phyloP scores from a whole-genome alignment of 2,797 vertebrate species.

The Sylvia borin region DNA sequence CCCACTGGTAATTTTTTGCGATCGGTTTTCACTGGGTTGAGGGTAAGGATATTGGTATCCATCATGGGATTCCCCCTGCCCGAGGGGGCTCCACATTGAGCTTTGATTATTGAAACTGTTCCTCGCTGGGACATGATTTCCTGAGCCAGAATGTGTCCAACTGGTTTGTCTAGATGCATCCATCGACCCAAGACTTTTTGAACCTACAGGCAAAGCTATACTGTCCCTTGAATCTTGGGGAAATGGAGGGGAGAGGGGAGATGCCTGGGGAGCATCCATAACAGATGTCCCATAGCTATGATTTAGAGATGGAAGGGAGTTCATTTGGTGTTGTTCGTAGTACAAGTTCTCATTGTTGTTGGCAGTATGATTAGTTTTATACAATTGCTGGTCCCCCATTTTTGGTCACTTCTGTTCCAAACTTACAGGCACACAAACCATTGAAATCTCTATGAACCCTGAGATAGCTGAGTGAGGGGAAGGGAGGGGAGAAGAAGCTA shows the following conservation, averaged over 20 bases:
- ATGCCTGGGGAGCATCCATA: slow-evolving; percentile 77
- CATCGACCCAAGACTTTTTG: slow-evolving; percentile 79
- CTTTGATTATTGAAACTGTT: slow-evolving; percentile 74
- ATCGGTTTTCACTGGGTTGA: slow-evolving; percentile 72
- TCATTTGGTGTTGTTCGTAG: slow-evolving; percentile 78
- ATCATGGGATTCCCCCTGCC: slow-evolving; percentile 70
- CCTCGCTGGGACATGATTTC: slow-evolving; percentile 74
- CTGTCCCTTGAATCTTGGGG: slow-evolving; percentile 80
- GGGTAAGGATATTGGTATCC: slow-evolving; percentile 79
- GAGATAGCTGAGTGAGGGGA: slow-evolving; percentile 73
- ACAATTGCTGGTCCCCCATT: slow-evolving; percentile 87
- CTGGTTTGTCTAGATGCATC: slow-evolving; percentile 74
- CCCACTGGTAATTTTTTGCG: slow-evolving; percentile 79
- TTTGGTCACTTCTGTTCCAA: slow-evolving; percentile 69
- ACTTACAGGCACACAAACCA: slow-evolving; percentile 74
- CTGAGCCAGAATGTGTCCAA: slow-evolving; percentile 78
- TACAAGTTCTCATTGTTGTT: slow-evolving; percentile 79
- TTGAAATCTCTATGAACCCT: slow-evolving; percentile 78
- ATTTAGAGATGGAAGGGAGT: slow-evolving; percentile 72
- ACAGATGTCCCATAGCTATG: slow-evolving; percentile 78
- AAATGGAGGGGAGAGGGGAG: slow-evolving; percentile 82
- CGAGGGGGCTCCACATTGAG: slow-evolving; percentile 75
- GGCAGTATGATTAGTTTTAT: slow-evolving; percentile 80
- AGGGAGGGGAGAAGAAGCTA: slow-evolving; percentile 16
- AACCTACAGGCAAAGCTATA: slow-evolving; percentile 75